These are phyloP conservation scores for Heliconius cydno DNA, from an alignment of 2,888 invertebrate genomes.

Conservation along the genomic window DNA sequence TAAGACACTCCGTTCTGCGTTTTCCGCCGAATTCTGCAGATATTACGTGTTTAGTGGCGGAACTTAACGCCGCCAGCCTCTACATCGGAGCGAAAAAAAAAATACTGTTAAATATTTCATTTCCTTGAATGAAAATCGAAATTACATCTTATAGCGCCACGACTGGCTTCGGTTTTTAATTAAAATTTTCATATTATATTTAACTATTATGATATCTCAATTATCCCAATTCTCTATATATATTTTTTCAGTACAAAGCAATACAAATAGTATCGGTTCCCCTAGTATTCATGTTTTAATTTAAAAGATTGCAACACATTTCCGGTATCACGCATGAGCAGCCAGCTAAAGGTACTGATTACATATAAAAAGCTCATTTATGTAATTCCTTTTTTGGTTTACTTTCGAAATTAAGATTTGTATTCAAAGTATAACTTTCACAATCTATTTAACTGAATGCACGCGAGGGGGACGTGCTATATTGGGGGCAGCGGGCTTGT, in stretches of 20 bases:
- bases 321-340: slow-evolving; percentile 9
- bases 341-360: slow-evolving; percentile 17
- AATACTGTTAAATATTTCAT: too few species aligned
- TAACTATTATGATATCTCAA: not conserved
- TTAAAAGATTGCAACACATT: slow-evolving; percentile 20
- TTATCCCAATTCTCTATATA: not conserved
- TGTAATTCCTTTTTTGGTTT: slow-evolving; percentile 28
- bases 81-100: too few species aligned
- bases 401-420: slow-evolving; percentile 39
- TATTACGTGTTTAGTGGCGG: too few species aligned
- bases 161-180: not conserved
- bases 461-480: slow-evolving; percentile 51
- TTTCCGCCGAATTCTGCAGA: too few species aligned
- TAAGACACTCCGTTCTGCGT: too few species aligned
- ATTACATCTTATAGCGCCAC: too few species aligned
- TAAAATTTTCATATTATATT: not conserved
- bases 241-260: not conserved
- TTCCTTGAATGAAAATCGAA: too few species aligned
- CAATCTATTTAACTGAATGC: slow-evolving; percentile 32
- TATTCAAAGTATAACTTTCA: slow-evolving; percentile 37
- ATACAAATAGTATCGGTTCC: not conserved
- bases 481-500: slow-evolving; percentile 53
- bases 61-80: too few species aligned
- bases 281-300: slow-evolving; percentile 13
- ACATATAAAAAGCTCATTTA: slow-evolving; percentile 36